A percentile compares a stretch with the other conserved stretches of the same genome.
phyloP scores from a whole-genome alignment of 2,797 vertebrate genomes.

The Monodelphis domestica region DNA sequence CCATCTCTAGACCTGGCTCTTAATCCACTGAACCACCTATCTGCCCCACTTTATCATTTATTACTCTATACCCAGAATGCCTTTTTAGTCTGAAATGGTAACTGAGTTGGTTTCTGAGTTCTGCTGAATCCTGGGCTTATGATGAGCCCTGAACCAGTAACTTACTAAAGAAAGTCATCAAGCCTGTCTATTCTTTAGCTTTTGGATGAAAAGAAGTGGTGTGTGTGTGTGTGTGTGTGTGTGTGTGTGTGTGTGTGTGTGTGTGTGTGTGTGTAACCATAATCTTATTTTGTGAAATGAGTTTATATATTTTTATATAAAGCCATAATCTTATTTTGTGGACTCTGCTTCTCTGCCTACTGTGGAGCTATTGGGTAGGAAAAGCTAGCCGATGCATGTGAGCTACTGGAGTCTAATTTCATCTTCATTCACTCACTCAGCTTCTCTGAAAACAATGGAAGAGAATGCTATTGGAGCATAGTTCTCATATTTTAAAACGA shows the following conservation, averaged over 20 bases:
- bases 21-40: too few species aligned
- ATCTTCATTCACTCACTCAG: background rate
- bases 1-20: too few species aligned
- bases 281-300: too few species aligned
- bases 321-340: background rate
- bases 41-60: constrained; percentile 20
- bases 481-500: constrained; percentile 19
- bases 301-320: constrained; percentile 23
- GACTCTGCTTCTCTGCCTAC: background rate
- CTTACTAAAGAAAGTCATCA: constrained; percentile 36
- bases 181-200: background rate
- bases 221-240: too few species aligned
- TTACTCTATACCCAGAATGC: background rate
- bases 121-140: constrained; percentile 17
- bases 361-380: background rate
- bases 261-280: too few species aligned
- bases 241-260: too few species aligned
- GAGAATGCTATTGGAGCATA: background rate
- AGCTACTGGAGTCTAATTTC: background rate
- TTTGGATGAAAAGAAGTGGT: constrained; percentile 20
- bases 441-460: background rate
- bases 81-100: constrained; percentile 9
- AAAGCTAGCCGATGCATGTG: constrained; percentile 3
- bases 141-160: constrained; percentile 14
- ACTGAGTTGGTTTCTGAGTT: constrained; percentile 38